Base-by-base conservation (phyloP, 2,888 invertebrate genomes). In the Crocallis elinguaria region DNA sequence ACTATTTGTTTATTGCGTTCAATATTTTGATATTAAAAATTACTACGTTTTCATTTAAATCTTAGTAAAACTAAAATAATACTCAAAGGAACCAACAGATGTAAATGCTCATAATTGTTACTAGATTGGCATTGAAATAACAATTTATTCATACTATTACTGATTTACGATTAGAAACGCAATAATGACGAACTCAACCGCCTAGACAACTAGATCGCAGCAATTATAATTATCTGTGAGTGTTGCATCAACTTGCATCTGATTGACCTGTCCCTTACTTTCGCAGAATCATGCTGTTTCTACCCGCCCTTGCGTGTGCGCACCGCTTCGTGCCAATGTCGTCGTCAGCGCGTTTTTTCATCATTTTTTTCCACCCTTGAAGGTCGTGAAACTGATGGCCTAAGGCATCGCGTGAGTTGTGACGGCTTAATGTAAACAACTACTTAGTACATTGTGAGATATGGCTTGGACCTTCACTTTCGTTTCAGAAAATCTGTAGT, bases 291-390 rank as follows among this genome's bases (percentile, higher is more conserved):
- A 73, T 76, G 61, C 57, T 60, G 65, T 37, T 54, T 57, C 62
- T 73, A 78, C 64, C 71, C 77, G 83, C 82, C 82, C 84, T 88
- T 86, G 90, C 90, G 90, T 88, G 90, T 69, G 86, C 86, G 83
- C 82, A 75, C 58, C 76, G 69, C 72, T 83, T 75, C 83, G 84
- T 87, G 87, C 81, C 88, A 89, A 88, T 88, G 91, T 88, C 89
- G 74, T 67, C 69, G 79, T 69, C 62, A 67, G 79, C 71, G 73
- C 72, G 73, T 76, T 80, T 77, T 75, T 77, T 71, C 57, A 60
- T 35, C 74, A 81, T 85, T 86, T 86, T 88, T 80, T 82, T 74
- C 75, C 71, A 82, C 83, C 84, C 79, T 73, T 71, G 82, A 88
- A 90, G 87, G 89, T 79, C 77, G 71, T 69, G 81, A 82, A 73